Percentiles rank a stretch among this genome's conserved stretches.
Conservation (phyloP, 23 tunicate genomes). For the Aplidium turbinatum region DNA sequence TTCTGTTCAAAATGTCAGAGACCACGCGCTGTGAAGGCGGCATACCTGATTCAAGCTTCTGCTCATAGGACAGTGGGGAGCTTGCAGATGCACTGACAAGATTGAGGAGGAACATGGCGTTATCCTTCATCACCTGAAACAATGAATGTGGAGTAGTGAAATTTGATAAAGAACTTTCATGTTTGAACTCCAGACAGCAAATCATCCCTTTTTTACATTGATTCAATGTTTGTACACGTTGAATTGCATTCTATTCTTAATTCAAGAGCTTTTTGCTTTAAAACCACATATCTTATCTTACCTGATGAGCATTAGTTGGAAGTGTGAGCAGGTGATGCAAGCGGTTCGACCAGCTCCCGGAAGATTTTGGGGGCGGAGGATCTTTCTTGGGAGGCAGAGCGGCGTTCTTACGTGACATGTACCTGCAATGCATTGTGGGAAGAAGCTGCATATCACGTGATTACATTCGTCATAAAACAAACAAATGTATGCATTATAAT, state of each 20-base stretch:
- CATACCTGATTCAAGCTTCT: neutral
- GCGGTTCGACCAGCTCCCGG: conserved; percentile 38
- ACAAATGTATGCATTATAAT: too few species aligned
- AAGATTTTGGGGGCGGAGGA: neutral
- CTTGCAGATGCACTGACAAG: conserved; percentile 54
- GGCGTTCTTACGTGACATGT: conserved; percentile 7
- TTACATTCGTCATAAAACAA: too few species aligned
- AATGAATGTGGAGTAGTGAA: conserved; percentile 7
- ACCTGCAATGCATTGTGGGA: neutral
- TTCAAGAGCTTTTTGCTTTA: too few species aligned
- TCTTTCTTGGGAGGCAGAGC: neutral
- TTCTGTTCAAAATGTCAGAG: too few species aligned
- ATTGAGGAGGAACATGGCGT: conserved; percentile 56
- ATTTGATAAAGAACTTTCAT: too few species aligned
- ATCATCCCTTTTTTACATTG: too few species aligned
- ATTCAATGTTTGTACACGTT: too few species aligned
- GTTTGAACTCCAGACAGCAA: too few species aligned
- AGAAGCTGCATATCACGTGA: neutral
- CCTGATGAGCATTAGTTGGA: conserved; percentile 69
- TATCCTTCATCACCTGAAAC: conserved; percentile 57
- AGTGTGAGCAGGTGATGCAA: conserved; percentile 33
- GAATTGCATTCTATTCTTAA: too few species aligned
- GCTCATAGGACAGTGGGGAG: conserved; percentile 10
- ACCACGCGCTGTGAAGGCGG: too few species aligned
- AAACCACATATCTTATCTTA: too few species aligned